Evolutionary conservation across 2,113 vertebrate genomes (phyloP).

Genomic region (Felis catus): F.catus_Fca126_mat1.0 CM031420.1:39675501-39676000

Average conservation of each 20-base stretch:
- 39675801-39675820: not conserved
- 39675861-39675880: too few species aligned
- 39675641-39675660: not conserved
- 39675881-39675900: too few species aligned
- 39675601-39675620: not conserved
- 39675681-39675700: not conserved
- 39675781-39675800: not conserved
- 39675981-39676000: too few species aligned
- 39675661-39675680: not conserved
- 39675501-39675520: not conserved
- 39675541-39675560: not conserved
- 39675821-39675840: too few species aligned
- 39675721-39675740: not conserved
- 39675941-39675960: too few species aligned
- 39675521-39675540: not conserved
- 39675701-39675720: not conserved
- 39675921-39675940: too few species aligned
- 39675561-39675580: not conserved
- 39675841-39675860: too few species aligned
- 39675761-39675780: not conserved
- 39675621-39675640: conserved; percentile 2
- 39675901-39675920: too few species aligned
- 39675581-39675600: not conserved
- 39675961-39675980: too few species aligned
- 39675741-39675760: not conserved